Base-by-base conservation (phyloP, 1,140 invertebrate species). In the Propsilocerus akamusi region DNA sequence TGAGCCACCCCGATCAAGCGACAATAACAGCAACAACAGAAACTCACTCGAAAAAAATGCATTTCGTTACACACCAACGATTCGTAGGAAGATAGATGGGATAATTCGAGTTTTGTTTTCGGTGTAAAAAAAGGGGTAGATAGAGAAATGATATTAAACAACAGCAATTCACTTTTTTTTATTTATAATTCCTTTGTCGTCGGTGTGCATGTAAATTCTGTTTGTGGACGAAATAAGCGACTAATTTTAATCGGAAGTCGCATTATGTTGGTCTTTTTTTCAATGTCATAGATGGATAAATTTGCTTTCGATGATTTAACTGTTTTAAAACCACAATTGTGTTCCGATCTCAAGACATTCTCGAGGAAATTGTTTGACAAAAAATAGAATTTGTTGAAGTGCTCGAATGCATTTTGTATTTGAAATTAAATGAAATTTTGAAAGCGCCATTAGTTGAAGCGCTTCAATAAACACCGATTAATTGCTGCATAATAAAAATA, bases 1-100 rank as follows among this genome's bases (percentile, higher is more conserved):
- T 30, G n/a, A n/a, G 10, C 10, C 2, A 7, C 28, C 10, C 10
- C n/a, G n/a, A 30, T 8, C 28, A 30, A 11, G 28, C n/a, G n/a
- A 30, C n/a, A 30, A 30, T 30, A 30, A 30, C n/a, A 30, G n/a
- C 10, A 30, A 30, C 10, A 30, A 30, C n/a, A 41, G 34, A 8
- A 14, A 11, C 14, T n/a, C n/a, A n/a, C n/a, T n/a, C n/a, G n/a
- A n/a, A n/a, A n/a, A n/a, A n/a, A 41, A 41, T 41, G 34, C 34
- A 41, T 41, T 41, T 41, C 34, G 34, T 41, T 10, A 41, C 34
- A 41, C 34, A 41, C 34, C 34, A 41, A 41, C 34, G 34, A 41
- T 41, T 20, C n/a, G 17, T 20, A 41, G 5, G 14, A 41, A 41
- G 34, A 41, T 41, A 41, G 34, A 41, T 41, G 34, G 34, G n/a